Base-by-base conservation (phyloP, 2,888 invertebrate species). In the Teleogryllus oceanicus region DNA sequence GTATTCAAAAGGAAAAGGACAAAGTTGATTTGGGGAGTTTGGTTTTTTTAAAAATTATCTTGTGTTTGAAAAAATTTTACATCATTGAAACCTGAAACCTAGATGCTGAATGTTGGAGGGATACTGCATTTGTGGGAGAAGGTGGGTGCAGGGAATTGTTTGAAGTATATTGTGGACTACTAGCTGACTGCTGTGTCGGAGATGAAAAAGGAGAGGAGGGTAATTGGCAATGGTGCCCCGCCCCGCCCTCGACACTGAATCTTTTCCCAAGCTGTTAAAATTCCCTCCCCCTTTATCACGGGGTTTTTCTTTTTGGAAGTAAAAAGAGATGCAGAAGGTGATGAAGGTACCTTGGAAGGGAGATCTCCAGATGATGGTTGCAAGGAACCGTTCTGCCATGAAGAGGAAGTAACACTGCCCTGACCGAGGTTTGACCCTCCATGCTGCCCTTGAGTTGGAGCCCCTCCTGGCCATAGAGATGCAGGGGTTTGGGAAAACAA, bases 401-500 rank as follows among this genome's bases (percentile, higher is more conserved):
- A 62, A 62, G 62, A 62, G 62, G 62, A 62, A 16, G 62, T 62
- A n/a, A 62, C 62, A n/a, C 62, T 62, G 62, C 16, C n/a, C 62
- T 62, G 62, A 62, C 62, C 62, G 8, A n/a, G 62, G 62, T 62
- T 62, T 62, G 62, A n/a, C n/a, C 62, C 62, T 62, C 62, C 62
- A n/a, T 13, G n/a, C 16, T 62, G 62, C 16, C 16, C 16, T n/a
- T 62, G 62, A n/a, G 62, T 18, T 13, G 62, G 1, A 62, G 77
- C 37, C 20, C 79, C 76, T 11, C 77, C 62, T 21, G 74, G 49
- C 82, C 82, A 82, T 3, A 80, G 82, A 50, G 82, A 80, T 24
- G 80, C 62, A 18, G 82, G 81, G n/a, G n/a, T n/a, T 76, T 82
- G 81, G 80, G 79, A 82, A 82, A 49, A 81, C 81, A 81, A 82